Evolutionary conservation across 2,888 invertebrate genomes (phyloP).

Genomic region (Pandemis cinnamomeana): DNA sequence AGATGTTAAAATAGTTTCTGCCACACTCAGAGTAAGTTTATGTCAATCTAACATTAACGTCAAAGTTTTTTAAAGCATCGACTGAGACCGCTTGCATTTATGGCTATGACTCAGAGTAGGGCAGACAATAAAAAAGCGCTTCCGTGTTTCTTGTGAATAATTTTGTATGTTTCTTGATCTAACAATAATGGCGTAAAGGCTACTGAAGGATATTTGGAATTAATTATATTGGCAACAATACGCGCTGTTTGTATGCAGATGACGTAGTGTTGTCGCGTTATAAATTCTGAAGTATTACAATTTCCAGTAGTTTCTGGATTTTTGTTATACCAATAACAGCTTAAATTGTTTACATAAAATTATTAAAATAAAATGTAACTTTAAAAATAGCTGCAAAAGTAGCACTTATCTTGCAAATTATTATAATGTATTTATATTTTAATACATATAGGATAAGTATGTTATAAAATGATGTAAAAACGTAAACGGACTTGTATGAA

Average conservation of each 20-base stretch:
- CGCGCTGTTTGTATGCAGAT: background rate
- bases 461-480: constrained; percentile 37
- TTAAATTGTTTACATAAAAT: background rate
- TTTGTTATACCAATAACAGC: background rate
- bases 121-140: background rate
- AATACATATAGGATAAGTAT: background rate
- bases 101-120: background rate
- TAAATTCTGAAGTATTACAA: background rate
- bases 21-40: background rate
- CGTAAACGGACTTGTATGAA: constrained; percentile 54
- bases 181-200: too few relatives aligned
- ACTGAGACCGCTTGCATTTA: too few relatives aligned
- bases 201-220: background rate
- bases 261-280: background rate
- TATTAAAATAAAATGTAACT: background rate
- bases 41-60: too few relatives aligned
- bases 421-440: background rate
- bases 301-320: background rate
- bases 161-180: background rate
- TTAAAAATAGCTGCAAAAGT: constrained; percentile 10
- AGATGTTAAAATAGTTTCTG: background rate
- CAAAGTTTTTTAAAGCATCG: too few relatives aligned
- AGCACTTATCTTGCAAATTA: constrained; percentile 14
- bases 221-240: background rate
- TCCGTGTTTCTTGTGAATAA: background rate